phyloP scores from a whole-genome alignment of 2,888 invertebrate species.

The Synanthedon andrenaeformis region DNA sequence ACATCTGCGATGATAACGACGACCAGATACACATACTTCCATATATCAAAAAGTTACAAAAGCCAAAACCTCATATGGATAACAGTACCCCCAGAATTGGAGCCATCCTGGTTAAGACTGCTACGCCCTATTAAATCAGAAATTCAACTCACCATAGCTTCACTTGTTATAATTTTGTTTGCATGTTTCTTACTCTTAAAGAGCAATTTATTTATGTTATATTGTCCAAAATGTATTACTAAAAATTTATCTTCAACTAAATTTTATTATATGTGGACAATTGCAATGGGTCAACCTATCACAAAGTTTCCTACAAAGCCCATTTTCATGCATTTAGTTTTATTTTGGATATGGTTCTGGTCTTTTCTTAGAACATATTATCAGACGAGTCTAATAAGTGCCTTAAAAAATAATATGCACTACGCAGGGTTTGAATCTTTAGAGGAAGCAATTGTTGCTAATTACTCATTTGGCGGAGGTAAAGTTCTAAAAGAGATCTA shows the following conservation, averaged over 20 bases:
- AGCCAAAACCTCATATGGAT: conserved; percentile 33
- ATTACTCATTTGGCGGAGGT: conserved; percentile 43
- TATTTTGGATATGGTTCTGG: conserved; percentile 48
- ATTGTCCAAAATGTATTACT: not conserved
- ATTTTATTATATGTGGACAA: conserved; percentile 37
- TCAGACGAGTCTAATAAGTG: conserved; percentile 43
- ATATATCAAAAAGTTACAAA: conserved; percentile 36
- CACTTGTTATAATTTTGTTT: conserved; percentile 30
- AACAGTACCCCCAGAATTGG: conserved; percentile 28
- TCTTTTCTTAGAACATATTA: conserved; percentile 47
- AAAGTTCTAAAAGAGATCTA: conserved; percentile 39
- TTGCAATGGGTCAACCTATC: conserved; percentile 44
- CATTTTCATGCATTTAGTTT: conserved; percentile 22
- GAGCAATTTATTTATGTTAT: conserved; percentile 12
- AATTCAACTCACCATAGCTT: conserved; percentile 25
- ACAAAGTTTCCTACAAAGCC: conserved; percentile 30
- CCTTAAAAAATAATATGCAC: conserved; percentile 37
- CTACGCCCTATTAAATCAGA: conserved; percentile 31
- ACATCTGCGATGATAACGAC: conserved; percentile 42
- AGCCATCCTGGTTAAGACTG: conserved; percentile 41
- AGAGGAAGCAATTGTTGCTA: conserved; percentile 32
- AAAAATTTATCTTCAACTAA: not conserved
- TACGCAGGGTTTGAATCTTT: conserved; percentile 28
- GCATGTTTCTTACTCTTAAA: conserved; percentile 24
- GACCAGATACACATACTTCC: conserved; percentile 31